Evolutionary conservation across 1,140 invertebrate species (phyloP).

Genomic region (Sesamia nonagrioides): DNA sequence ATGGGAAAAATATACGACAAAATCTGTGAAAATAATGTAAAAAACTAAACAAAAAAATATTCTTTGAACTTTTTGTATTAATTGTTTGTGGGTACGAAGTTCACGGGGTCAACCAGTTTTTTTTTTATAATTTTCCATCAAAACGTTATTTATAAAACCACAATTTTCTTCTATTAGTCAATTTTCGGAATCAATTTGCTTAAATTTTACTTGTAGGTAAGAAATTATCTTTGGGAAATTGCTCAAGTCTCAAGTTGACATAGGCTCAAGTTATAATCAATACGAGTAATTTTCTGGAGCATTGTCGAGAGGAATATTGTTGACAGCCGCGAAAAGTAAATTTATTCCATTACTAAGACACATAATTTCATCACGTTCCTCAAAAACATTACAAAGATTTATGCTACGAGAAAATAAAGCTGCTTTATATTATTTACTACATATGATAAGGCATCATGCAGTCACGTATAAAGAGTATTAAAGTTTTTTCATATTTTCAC

Average conservation of each 20-base stretch:
- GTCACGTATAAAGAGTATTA: background rate
- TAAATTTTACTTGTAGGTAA: too few species aligned
- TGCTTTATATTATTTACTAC: constrained; percentile 4
- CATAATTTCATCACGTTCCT: constrained; percentile 25
- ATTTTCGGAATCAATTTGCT: background rate
- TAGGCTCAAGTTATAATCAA: too few species aligned
- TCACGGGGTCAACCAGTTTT: too few species aligned
- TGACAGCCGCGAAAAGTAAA: background rate
- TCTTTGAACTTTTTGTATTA: too few species aligned
- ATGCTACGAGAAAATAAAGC: background rate
- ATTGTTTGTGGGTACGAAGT: too few species aligned
- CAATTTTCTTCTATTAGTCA: background rate
- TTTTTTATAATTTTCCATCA: too few species aligned
- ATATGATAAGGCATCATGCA: background rate
- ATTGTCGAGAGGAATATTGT: background rate
- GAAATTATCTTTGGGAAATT: too few species aligned
- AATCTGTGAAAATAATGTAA: too few species aligned
- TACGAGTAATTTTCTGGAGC: background rate
- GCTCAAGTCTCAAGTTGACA: too few species aligned
- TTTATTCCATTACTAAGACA: constrained; percentile 15
- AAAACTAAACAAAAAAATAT: too few species aligned
- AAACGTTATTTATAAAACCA: too few species aligned
- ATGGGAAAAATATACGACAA: too few species aligned
- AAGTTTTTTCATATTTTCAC: constrained; percentile 13
- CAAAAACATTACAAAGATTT: constrained; percentile 21